Evolutionary conservation across 2,113 vertebrate genomes (phyloP).

Genomic region (Prietella phreatophila): DNA sequence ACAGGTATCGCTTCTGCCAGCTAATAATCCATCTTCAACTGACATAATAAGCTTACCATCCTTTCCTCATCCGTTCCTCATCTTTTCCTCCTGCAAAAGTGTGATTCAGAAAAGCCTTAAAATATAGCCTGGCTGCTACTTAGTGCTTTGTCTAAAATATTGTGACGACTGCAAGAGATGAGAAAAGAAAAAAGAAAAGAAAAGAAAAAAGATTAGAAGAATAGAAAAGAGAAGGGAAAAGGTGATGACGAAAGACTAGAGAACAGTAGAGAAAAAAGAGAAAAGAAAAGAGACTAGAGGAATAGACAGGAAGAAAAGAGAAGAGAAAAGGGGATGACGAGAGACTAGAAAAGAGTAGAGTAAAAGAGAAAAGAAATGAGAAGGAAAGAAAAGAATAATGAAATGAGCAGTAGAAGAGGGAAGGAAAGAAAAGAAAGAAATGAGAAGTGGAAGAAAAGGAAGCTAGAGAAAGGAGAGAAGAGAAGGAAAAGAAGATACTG

Average conservation of each 20-base stretch:
- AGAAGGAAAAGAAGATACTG: not conserved
- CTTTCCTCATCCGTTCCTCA: slow-evolving; percentile 23
- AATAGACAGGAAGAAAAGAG: not conserved
- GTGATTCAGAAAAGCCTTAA: slow-evolving; percentile 12
- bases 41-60: slow-evolving; percentile 40
- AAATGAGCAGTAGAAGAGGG: not conserved
- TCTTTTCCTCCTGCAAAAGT: not conserved
- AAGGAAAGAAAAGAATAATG: not conserved
- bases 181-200: not conserved
- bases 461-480: not conserved
- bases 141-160: slow-evolving; percentile 72
- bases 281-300: not conserved
- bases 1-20: slow-evolving; percentile 24
- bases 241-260: not conserved
- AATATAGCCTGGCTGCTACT: slow-evolving; percentile 57
- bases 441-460: slow-evolving; percentile 1
- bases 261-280: not conserved
- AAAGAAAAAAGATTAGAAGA: not conserved
- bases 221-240: not conserved
- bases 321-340: not conserved
- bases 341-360: not conserved
- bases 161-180: slow-evolving; percentile 63
- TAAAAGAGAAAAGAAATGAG: not conserved
- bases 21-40: slow-evolving; percentile 15
- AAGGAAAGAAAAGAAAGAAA: not conserved